These are phyloP conservation scores for Callocephalon fimbriatum DNA, from an alignment of 2,113 vertebrate genomes.

Conservation along the genomic window DNA sequence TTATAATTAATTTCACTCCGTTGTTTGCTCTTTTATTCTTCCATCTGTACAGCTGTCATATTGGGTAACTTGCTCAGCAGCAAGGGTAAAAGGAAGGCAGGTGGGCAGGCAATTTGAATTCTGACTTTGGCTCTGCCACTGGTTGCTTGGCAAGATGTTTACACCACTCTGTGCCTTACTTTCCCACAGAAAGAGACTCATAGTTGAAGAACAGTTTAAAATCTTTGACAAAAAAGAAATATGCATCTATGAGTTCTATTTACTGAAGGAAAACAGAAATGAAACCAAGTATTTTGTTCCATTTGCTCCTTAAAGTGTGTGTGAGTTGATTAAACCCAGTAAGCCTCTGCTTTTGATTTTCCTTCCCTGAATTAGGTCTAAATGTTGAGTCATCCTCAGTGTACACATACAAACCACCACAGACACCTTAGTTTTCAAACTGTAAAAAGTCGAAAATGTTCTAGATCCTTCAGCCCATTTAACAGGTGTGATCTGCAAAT, in stretches of 20 bases:
- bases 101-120: constrained; percentile 35
- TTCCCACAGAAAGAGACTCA: background rate
- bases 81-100: background rate
- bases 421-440: background rate
- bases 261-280: background rate
- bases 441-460: background rate
- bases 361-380: background rate
- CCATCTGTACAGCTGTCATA: background rate
- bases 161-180: background rate
- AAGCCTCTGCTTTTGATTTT: background rate
- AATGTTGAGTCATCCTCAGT: background rate
- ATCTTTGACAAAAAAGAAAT: background rate
- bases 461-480: background rate
- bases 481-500: background rate
- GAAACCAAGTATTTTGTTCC: background rate
- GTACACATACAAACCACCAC: background rate
- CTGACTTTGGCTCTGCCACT: constrained; percentile 18
- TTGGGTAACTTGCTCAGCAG: background rate
- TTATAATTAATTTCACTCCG: background rate
- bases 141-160: constrained; percentile 21
- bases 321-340: background rate
- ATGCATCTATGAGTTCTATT: background rate
- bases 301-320: background rate
- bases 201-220: background rate
- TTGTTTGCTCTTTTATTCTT: background rate